Percentiles rank a stretch among this genome's conserved stretches.
Conservation (phyloP, 1,140 invertebrate species). For the Vanessa atalanta region DNA sequence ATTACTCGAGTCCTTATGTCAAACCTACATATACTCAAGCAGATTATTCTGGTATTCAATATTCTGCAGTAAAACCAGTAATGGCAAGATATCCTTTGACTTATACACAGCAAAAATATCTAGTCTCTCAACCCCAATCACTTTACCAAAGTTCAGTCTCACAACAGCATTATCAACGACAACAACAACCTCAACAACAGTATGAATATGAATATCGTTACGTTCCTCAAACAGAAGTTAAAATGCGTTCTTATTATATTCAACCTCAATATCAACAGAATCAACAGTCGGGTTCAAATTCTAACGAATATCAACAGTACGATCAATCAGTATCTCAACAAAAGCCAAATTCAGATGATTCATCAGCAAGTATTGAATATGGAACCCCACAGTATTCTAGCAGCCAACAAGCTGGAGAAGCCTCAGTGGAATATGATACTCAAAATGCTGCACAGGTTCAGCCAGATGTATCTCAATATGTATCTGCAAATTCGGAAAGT, state of each 20-base stretch:
- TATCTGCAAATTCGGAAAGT: slow-evolving; percentile 33
- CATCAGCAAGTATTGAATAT: slow-evolving; percentile 40
- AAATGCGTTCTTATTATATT: slow-evolving; percentile 54
- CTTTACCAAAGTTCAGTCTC: slow-evolving; percentile 51
- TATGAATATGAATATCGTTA: slow-evolving; percentile 68
- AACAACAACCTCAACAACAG: slow-evolving; percentile 35
- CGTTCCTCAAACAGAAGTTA: slow-evolving; percentile 47
- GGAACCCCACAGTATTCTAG: slow-evolving; percentile 41
- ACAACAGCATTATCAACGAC: too few species aligned
- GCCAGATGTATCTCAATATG: slow-evolving; percentile 35
- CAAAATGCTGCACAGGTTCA: slow-evolving; percentile 36
- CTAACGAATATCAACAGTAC: slow-evolving; percentile 39
- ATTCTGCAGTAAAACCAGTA: slow-evolving; percentile 73
- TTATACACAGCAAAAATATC: slow-evolving; percentile 60
- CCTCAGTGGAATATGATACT: slow-evolving; percentile 42
- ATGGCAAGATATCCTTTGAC: slow-evolving; percentile 67
- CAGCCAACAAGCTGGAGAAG: slow-evolving; percentile 38
- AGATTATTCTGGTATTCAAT: slow-evolving; percentile 71
- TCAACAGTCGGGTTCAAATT: slow-evolving; percentile 26
- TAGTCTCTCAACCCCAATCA: slow-evolving; percentile 50
- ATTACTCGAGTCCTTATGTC: slow-evolving; percentile 66
- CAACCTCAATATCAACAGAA: slow-evolving; percentile 55
- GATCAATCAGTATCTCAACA: slow-evolving; percentile 39
- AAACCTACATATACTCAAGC: slow-evolving; percentile 68
- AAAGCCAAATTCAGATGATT: slow-evolving; percentile 35